Evolutionary conservation across 2,797 vertebrate species (phyloP).

Genomic region (Clarias laeviceps): DNA sequence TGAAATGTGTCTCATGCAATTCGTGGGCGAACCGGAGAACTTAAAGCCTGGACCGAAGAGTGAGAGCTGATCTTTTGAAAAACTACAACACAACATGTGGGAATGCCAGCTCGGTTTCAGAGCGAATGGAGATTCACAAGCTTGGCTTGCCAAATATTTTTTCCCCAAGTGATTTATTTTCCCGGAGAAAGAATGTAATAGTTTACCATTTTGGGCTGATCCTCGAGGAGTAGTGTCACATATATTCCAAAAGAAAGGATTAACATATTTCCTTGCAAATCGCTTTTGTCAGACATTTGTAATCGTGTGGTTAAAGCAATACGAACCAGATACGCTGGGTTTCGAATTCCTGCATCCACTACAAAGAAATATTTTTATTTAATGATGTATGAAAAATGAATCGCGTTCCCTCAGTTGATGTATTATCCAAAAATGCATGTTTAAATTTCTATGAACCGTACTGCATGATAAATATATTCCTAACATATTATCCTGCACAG

Average conservation of each 20-base stretch:
- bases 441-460: neutral
- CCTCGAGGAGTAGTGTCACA: neutral
- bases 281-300: conserved; percentile 26
- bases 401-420: neutral
- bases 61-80: neutral
- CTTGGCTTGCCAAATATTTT: neutral
- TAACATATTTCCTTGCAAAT: conserved; percentile 35
- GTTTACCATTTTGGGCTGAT: conserved; percentile 10
- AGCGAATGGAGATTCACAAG: conserved; percentile 4
- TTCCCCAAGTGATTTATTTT: conserved; percentile 13
- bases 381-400: conserved; percentile 2
- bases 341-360: neutral
- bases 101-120: conserved; percentile 3
- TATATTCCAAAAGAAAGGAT: conserved; percentile 11
- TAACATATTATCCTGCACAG: neutral
- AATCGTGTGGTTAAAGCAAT: conserved; percentile 22
- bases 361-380: conserved; percentile 18
- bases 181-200: conserved; percentile 13
- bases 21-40: neutral
- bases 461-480: neutral
- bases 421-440: neutral
- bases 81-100: neutral
- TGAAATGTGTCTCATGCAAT: conserved; percentile 22
- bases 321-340: conserved; percentile 6
- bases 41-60: neutral